phyloP scores from a whole-genome alignment of 2,113 vertebrate species.

The Chaenocephalus aceratus region DNA sequence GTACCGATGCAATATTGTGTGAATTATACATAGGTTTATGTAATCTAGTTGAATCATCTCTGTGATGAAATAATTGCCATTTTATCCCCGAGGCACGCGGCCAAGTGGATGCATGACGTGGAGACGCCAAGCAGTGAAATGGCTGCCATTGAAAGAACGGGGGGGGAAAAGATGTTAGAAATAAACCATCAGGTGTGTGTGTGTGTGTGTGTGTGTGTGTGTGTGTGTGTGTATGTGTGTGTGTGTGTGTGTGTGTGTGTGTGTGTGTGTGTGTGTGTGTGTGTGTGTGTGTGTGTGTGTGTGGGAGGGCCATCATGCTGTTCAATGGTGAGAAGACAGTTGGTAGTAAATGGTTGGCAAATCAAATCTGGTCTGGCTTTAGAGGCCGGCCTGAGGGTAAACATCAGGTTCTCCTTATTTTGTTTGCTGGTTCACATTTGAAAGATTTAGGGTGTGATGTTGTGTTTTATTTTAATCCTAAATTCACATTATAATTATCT shows the following conservation, averaged over 20 bases:
- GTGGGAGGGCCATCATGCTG: conserved; percentile 29
- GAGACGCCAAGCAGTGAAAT: conserved; percentile 60
- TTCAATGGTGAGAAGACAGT: conserved; percentile 60
- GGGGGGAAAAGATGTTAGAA: background rate
- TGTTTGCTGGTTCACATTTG: conserved; percentile 43
- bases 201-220: conserved; percentile 4
- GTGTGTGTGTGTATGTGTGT: conserved; percentile 9
- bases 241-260: conserved; percentile 8
- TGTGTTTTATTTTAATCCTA: background rate
- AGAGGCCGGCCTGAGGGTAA: conserved; percentile 49
- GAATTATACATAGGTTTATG: conserved; percentile 69
- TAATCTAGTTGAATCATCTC: conserved; percentile 69
- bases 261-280: conserved; percentile 19
- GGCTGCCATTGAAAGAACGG: conserved; percentile 45
- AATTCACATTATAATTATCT: conserved; percentile 18
- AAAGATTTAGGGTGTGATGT: conserved; percentile 18
- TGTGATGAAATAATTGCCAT: conserved; percentile 68
- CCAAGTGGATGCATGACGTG: conserved; percentile 68
- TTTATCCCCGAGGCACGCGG: conserved; percentile 64
- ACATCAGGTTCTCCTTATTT: conserved; percentile 55
- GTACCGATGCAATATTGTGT: conserved; percentile 34
- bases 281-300: conserved; percentile 38
- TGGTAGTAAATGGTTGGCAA: conserved; percentile 70
- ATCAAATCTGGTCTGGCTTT: conserved; percentile 70
- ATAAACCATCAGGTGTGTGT: conserved; percentile 52